Base-by-base conservation (phyloP, 2,113 vertebrate genomes). In the Sapajus apella region DNA sequence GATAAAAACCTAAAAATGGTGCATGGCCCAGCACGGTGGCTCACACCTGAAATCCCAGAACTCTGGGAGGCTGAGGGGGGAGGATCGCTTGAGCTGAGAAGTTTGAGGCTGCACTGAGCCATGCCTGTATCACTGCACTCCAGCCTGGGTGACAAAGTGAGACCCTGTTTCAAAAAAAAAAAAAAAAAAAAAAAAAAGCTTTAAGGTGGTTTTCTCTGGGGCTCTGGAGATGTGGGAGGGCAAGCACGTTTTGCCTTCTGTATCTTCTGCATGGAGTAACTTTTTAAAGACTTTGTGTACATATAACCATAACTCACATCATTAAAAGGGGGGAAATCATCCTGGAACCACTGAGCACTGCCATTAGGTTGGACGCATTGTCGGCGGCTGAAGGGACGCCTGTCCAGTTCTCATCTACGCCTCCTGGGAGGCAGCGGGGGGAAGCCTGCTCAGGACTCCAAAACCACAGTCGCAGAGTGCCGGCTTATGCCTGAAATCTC, bases 361-460 rank as follows among this genome's bases (percentile, higher is more conserved):
- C 66, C 7, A 40, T 75, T 10, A 10, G 5, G 11, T 16, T 1
- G 64, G 76, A 9, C 1, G 0, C 2, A 0, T 21, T 16, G 8
- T 58, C 13, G 0, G 68, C 0, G 5, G 77, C 70, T 70, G 3
- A 0, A 12, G 17, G 10, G 16, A 1, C 77, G 6, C 30, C 35
- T 7, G 3, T 50, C 23, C 1, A 8, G 35, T 4, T 43, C 77
- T 58, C 32, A 3, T 0, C n/a, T 16, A n/a, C 1, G 35, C 8
- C 58, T 6, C 35, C 70, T 55, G 10, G 32, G 37, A 64, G n/a
- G 52, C 61, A 8, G 35, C 12, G 73, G 1, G 30, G 18, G 18
- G 7, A 45, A 25, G 50, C 43, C 80, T 32, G 0, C 35, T 7
- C 0, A 4, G 66, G 52, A 64, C 11, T 0, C n/a, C 8, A 1